Conservation (phyloP, 2,797 vertebrate genomes). For the Enteromius viviparus region DNA sequence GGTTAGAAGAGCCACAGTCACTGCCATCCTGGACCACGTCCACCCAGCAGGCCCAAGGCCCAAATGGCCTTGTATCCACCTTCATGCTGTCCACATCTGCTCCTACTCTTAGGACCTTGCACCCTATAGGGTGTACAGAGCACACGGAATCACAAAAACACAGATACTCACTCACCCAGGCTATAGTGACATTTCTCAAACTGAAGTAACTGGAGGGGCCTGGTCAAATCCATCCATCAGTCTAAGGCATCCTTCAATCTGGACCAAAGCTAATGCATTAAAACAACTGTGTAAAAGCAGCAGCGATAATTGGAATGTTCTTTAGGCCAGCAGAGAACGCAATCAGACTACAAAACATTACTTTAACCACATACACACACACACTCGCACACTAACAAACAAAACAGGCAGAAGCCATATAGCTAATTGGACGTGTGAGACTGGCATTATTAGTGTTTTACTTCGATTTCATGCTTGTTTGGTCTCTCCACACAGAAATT, state of each 20-base stretch:
- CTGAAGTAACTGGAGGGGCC: conserved; percentile 52
- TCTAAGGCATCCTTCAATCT: conserved; percentile 56
- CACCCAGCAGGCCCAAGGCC: conserved; percentile 60
- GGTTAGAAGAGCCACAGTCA: conserved; percentile 55
- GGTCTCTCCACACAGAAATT: conserved; percentile 40
- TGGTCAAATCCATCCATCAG: conserved; percentile 60
- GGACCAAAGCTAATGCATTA: conserved; percentile 67
- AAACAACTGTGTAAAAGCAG: conserved; percentile 68
- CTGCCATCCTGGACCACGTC: conserved; percentile 60
- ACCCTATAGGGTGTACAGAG: conserved; percentile 13
- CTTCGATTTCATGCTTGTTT: conserved; percentile 51
- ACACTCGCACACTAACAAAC: conserved; percentile 66
- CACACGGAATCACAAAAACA: conserved; percentile 26
- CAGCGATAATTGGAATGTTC: conserved; percentile 57
- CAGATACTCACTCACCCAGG: conserved; percentile 20
- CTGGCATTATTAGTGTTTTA: conserved; percentile 41
- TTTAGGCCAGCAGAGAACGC: conserved; percentile 57
- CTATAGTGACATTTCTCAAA: conserved; percentile 17
- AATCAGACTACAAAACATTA: conserved; percentile 66
- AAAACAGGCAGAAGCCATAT: conserved; percentile 57
- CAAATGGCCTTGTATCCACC: conserved; percentile 57
- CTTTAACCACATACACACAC: conserved; percentile 64
- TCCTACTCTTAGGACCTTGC: conserved; percentile 18
- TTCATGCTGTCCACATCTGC: conserved; percentile 51
- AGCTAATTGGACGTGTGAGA: conserved; percentile 64